These are phyloP conservation scores for Ctena decussata DNA, from an alignment of 2,888 invertebrate genomes.

Conservation along the genomic window DNA sequence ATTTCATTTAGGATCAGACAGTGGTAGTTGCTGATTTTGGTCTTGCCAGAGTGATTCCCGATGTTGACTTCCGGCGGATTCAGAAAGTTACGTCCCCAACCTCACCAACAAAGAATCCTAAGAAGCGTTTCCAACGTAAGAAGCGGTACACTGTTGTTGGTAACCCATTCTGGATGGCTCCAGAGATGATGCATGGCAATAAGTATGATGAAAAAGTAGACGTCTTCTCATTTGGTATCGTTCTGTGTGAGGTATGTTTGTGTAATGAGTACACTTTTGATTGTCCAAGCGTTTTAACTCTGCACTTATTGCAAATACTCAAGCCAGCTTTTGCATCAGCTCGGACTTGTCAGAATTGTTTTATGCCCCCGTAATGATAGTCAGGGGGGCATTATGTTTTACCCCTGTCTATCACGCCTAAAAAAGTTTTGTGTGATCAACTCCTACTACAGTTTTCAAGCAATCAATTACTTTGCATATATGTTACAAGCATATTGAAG, in stretches of 20 bases:
- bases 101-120: conserved; percentile 38
- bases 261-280: too few species aligned
- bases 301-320: too few species aligned
- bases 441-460: too few species aligned
- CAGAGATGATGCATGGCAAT: conserved; percentile 99
- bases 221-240: conserved; percentile 98
- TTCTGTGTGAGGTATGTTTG: conserved; percentile 97
- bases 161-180: conserved; percentile 99
- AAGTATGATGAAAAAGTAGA: conserved; percentile 99
- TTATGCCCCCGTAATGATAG: too few species aligned
- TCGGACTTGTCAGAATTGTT: too few species aligned
- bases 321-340: too few species aligned
- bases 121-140: conserved; percentile 91
- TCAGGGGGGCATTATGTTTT: too few species aligned
- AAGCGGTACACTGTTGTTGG: conserved; percentile 98
- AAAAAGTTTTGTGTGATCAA: too few species aligned
- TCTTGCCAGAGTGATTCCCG: conserved; percentile 90
- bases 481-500: too few species aligned
- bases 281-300: too few species aligned
- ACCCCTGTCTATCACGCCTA: too few species aligned
- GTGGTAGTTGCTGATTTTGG: conserved; percentile 99
- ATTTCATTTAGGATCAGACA: conserved; percentile 93
- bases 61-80: conserved; percentile 61
- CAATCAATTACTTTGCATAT: too few species aligned
- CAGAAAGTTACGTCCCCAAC: conserved; percentile 59